Conservation (phyloP, 2,797 vertebrate genomes). For the Tokudaia muenninki region DNA sequence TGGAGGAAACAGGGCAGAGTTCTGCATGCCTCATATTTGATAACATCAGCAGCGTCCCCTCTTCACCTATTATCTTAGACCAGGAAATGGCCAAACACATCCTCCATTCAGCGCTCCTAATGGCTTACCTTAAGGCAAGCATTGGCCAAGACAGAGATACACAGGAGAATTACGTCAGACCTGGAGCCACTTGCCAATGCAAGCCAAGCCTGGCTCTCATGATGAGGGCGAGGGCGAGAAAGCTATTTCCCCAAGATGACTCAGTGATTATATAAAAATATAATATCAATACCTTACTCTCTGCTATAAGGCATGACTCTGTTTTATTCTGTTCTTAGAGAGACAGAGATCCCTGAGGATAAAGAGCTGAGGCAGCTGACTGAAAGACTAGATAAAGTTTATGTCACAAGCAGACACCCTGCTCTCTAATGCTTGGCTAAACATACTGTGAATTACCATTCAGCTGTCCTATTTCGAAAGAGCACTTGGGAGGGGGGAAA, state of each 20-base stretch:
- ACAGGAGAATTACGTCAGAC: neutral
- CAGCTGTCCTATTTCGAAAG: neutral
- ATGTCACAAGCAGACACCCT: neutral
- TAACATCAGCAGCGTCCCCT: neutral
- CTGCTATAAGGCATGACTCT: neutral
- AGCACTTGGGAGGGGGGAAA: neutral
- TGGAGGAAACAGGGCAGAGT: neutral
- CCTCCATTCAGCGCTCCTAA: neutral
- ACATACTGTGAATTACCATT: neutral
- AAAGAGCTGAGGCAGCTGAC: neutral
- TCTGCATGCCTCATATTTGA: neutral
- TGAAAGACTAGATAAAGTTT: neutral
- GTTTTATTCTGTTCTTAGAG: slow-evolving; percentile 3
- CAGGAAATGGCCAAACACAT: neutral
- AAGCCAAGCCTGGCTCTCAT: neutral
- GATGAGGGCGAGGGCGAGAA: neutral
- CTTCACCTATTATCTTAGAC: neutral
- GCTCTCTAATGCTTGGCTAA: neutral
- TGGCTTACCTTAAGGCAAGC: neutral
- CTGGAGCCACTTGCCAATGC: neutral
- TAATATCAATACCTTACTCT: slow-evolving; percentile 2
- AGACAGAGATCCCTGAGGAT: neutral
- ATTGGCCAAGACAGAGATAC: neutral
- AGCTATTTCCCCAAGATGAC: neutral
- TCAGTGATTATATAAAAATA: neutral